Evolutionary conservation across 2,797 vertebrate genomes (phyloP).

Genomic region (Gymnodraco acuticeps): DNA sequence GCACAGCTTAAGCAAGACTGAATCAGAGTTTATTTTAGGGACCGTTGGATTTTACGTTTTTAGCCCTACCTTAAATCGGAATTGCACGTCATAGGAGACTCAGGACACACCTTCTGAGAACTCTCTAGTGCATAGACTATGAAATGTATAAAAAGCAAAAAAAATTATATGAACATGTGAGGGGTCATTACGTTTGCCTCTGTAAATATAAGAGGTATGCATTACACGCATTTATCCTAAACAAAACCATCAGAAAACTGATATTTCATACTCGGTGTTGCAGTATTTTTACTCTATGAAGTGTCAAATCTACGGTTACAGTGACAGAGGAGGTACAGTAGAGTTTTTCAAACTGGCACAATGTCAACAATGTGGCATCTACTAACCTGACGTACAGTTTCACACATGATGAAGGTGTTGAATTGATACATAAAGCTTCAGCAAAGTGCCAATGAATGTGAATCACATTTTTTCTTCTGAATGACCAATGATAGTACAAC

Average conservation of each 20-base stretch:
- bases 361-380: background rate
- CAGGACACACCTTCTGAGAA: background rate
- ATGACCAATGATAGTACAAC: background rate
- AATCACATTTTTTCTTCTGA: background rate
- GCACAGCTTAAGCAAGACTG: constrained; percentile 53
- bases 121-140: background rate
- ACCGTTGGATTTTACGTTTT: constrained; percentile 63
- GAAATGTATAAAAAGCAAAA: background rate
- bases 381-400: background rate
- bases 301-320: background rate
- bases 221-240: background rate
- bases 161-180: too few species aligned
- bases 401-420: background rate
- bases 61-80: constrained; percentile 18
- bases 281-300: background rate
- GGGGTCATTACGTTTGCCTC: background rate
- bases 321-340: background rate
- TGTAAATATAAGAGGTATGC: background rate
- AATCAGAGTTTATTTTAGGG: constrained; percentile 66
- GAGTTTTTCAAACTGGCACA: background rate
- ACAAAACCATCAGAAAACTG: background rate
- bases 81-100: constrained; percentile 10
- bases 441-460: background rate
- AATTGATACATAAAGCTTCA: background rate
- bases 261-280: background rate